Percentiles rank a stretch among this genome's conserved stretches.
Evolutionary conservation across 2,888 invertebrate genomes (phyloP).

Genomic region (Lamellibrachia columna): DNA sequence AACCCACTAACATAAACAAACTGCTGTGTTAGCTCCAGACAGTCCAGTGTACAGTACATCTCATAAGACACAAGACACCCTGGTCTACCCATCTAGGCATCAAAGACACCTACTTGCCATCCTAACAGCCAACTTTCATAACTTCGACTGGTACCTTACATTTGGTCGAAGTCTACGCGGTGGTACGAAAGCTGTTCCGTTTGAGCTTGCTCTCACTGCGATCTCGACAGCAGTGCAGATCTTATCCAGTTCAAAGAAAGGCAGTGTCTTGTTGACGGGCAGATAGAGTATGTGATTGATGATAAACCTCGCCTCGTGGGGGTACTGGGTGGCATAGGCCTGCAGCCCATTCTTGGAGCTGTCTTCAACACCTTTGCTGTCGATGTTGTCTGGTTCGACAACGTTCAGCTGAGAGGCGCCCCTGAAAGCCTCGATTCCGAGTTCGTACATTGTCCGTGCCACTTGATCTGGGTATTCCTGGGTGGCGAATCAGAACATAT

Average conservation of each 20-base stretch:
- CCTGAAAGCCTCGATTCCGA: slow-evolving; percentile 64
- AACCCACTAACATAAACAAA: background rate
- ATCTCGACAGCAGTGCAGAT: slow-evolving; percentile 49
- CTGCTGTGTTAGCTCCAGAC: background rate
- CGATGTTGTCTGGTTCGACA: slow-evolving; percentile 53
- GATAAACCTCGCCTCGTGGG: slow-evolving; percentile 62
- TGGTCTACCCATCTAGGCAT: background rate
- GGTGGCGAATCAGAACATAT: background rate
- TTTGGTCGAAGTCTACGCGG: background rate
- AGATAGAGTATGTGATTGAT: slow-evolving; percentile 65
- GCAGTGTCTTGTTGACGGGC: slow-evolving; percentile 63
- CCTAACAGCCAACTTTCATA: background rate
- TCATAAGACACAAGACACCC: background rate
- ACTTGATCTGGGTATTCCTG: slow-evolving; percentile 62
- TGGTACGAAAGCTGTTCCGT: background rate
- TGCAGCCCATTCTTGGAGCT: slow-evolving; percentile 22
- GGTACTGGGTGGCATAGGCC: slow-evolving; percentile 44
- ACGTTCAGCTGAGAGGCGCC: slow-evolving; percentile 65
- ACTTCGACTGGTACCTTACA: background rate
- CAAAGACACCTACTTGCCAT: background rate
- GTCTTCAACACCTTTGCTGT: background rate
- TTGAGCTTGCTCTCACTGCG: slow-evolving; percentile 33
- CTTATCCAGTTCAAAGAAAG: slow-evolving; percentile 58
- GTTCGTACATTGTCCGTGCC: slow-evolving; percentile 51
- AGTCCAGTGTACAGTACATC: background rate